These are phyloP conservation scores for Macaca nemestrina DNA, from an alignment of 2,113 vertebrate species.

Conservation along the genomic window DNA sequence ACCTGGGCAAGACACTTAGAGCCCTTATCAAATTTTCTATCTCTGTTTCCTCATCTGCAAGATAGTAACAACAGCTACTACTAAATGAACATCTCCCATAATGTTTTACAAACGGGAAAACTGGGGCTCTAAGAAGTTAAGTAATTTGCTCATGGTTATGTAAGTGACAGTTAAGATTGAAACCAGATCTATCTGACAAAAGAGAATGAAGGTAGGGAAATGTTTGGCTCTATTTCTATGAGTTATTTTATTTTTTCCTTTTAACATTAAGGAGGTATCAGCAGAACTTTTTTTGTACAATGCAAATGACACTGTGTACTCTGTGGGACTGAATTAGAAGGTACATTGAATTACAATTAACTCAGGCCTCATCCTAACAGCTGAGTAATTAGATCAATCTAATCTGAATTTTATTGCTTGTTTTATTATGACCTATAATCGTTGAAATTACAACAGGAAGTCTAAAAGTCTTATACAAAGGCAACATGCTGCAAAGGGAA, in stretches of 20 bases:
- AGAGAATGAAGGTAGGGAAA: neutral
- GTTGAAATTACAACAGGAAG: constrained; percentile 33
- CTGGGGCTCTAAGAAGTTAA: neutral
- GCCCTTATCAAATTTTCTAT: neutral
- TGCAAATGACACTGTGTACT: constrained; percentile 32
- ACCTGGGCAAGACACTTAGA: neutral
- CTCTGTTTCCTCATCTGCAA: neutral
- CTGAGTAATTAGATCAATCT: constrained; percentile 57
- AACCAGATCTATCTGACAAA: constrained; percentile 13
- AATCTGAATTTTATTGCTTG: constrained; percentile 38
- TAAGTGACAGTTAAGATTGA: neutral
- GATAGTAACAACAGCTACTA: constrained; percentile 4
- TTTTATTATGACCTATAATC: constrained; percentile 50
- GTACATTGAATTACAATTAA: constrained; percentile 69
- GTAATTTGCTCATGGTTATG: neutral
- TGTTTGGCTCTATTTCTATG: neutral
- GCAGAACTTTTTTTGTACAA: constrained; percentile 3
- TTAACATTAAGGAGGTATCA: constrained; percentile 47
- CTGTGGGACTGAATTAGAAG: constrained; percentile 66
- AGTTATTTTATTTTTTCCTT: constrained; percentile 26
- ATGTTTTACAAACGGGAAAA: constrained; percentile 6
- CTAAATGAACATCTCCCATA: neutral
- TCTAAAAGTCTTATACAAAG: constrained; percentile 26
- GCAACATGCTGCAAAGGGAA: neutral
- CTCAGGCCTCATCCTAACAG: constrained; percentile 36